Percentiles rank a stretch among this genome's conserved stretches.
phyloP scores from a whole-genome alignment of 2,113 vertebrate species.

The Leptobrachium leishanense region DNA sequence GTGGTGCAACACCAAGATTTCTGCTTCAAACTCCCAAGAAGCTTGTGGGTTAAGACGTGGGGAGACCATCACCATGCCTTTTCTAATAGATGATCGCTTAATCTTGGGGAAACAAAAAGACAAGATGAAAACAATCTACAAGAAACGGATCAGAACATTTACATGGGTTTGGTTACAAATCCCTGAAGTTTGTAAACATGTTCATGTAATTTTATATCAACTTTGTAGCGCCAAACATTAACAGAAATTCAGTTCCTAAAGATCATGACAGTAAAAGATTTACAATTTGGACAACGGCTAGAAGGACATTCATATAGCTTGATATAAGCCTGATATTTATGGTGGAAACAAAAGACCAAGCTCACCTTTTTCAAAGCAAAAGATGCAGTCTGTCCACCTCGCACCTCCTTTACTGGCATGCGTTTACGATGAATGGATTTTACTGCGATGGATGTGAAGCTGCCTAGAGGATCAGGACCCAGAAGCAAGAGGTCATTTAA shows the following conservation, averaged over 20 bases:
- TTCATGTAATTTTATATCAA: too few species aligned
- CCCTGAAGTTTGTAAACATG: too few species aligned
- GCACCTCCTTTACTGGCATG: constrained; percentile 96
- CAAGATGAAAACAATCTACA: background rate
- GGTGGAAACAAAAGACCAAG: too few species aligned
- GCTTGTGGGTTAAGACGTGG: constrained; percentile 91
- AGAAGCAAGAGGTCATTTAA: constrained; percentile 92
- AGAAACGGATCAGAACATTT: too few species aligned
- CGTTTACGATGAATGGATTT: constrained; percentile 97
- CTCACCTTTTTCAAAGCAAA: constrained; percentile 94
- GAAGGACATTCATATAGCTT: too few species aligned
- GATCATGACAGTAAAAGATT: too few species aligned
- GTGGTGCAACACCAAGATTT: constrained; percentile 95
- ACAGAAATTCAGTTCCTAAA: too few species aligned
- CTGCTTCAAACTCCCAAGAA: constrained; percentile 97
- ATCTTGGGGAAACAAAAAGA: constrained; percentile 70
- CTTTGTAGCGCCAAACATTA: too few species aligned
- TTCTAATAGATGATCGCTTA: constrained; percentile 94
- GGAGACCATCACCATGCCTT: constrained; percentile 98
- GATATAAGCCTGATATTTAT: too few species aligned
- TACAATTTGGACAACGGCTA: too few species aligned
- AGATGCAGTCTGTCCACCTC: constrained; percentile 96
- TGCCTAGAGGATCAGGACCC: constrained; percentile 92
- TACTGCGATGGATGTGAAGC: constrained; percentile 91
- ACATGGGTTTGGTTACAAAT: too few species aligned